phyloP scores from a whole-genome alignment of 2,113 vertebrate genomes.

The Osmerus eperlanus region DNA sequence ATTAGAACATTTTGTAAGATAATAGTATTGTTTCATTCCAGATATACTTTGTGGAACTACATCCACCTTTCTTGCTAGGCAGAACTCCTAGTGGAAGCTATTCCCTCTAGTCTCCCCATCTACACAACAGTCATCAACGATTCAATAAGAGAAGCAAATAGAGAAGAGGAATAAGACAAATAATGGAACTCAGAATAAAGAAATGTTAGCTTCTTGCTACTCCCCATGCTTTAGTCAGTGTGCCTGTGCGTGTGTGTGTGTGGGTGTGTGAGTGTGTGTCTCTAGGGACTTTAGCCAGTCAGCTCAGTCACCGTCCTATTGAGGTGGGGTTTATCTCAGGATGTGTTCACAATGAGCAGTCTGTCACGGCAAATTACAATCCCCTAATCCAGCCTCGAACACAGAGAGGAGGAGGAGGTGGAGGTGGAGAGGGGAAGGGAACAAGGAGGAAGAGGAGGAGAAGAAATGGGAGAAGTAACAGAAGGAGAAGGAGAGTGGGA shows the following conservation, averaged over 20 bases:
- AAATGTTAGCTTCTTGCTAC: no score
- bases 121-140: no score
- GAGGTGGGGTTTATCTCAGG: conserved; percentile 52
- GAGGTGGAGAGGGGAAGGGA: conserved; percentile 5
- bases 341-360: conserved; percentile 46
- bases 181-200: no score
- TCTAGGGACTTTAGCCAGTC: conserved; percentile 41
- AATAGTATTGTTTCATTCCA: no score
- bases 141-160: no score
- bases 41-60: no score
- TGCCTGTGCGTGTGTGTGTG: not conserved
- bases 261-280: not conserved
- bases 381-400: conserved; percentile 47
- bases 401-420: conserved; percentile 27
- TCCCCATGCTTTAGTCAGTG: conserved; percentile 11
- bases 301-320: conserved; percentile 32
- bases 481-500: not conserved
- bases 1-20: no score
- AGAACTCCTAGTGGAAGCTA: no score
- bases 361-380: conserved; percentile 39
- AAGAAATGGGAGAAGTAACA: not conserved
- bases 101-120: no score
- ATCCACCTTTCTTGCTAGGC: no score
- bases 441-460: not conserved
- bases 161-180: no score